These are phyloP conservation scores for Holacanthella duospinosa DNA, from an alignment of 2,888 invertebrate species.

Conservation along the genomic window DNA sequence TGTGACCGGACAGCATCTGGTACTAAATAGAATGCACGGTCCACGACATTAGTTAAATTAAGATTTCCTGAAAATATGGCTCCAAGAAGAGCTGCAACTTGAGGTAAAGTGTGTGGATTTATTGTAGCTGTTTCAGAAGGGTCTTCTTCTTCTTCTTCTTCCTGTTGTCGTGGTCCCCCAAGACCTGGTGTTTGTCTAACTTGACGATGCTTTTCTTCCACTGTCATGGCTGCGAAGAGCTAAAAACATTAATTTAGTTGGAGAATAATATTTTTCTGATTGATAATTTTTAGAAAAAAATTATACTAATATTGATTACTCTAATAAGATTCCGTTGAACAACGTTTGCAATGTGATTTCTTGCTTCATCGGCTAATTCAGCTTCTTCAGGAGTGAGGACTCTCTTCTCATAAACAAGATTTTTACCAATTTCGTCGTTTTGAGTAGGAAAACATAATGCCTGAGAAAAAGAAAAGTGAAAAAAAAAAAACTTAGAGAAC, in stretches of 20 bases:
- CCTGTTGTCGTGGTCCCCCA: not conserved
- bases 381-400: slow-evolving; percentile 30
- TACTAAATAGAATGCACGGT: slow-evolving; percentile 29
- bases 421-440: too few species aligned
- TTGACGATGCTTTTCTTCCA: slow-evolving; percentile 12
- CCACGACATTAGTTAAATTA: slow-evolving; percentile 33
- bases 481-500: too few species aligned
- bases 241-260: slow-evolving; percentile 13
- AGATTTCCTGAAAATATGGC: slow-evolving; percentile 36
- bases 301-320: too few species aligned
- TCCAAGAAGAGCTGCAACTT: slow-evolving; percentile 36
- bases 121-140: slow-evolving; percentile 18
- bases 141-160: slow-evolving; percentile 25
- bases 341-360: slow-evolving; percentile 30
- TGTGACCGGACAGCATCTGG: slow-evolving; percentile 32
- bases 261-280: not conserved
- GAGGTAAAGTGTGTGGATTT: slow-evolving; percentile 35
- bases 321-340: slow-evolving; percentile 33
- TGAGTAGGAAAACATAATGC: too few species aligned
- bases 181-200: not conserved
- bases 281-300: not conserved
- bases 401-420: too few species aligned
- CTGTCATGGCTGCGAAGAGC: slow-evolving; percentile 29
- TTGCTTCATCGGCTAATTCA: slow-evolving; percentile 28
- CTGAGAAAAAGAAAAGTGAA: too few species aligned